Percentiles rank a stretch among this genome's conserved stretches.
Evolutionary conservation across 92 coral and sea anemone genomes (phyloP).

Genomic region (Pocillopora meandrina): DNA sequence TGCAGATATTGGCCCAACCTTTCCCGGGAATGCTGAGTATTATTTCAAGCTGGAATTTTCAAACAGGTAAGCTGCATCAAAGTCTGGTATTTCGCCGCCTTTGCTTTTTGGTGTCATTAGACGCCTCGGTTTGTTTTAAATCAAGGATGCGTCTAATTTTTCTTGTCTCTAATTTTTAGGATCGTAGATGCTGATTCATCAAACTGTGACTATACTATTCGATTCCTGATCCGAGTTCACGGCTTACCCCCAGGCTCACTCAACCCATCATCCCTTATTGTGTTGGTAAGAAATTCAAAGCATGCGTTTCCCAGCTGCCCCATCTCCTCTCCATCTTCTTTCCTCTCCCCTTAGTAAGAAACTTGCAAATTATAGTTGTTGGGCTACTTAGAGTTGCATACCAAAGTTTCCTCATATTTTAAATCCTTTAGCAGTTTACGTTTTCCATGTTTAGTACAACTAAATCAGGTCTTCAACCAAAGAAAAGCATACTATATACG

Average conservation of each 20-base stretch:
- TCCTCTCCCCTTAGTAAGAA: neutral
- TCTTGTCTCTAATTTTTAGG: slow-evolving; percentile 28
- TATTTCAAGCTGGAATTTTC: slow-evolving; percentile 95
- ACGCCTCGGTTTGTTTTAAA: too few relatives aligned
- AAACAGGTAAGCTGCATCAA: slow-evolving; percentile 62
- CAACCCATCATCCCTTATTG: slow-evolving; percentile 83
- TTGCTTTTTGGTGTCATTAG: too few relatives aligned
- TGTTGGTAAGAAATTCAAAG: slow-evolving; percentile 49
- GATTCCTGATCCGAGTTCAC: slow-evolving; percentile 79
- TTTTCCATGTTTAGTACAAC: too few relatives aligned
- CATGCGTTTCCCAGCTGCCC: too few relatives aligned
- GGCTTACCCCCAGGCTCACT: slow-evolving; percentile 89
- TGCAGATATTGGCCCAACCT: slow-evolving; percentile 81
- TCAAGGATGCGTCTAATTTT: neutral
- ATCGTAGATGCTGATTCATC: slow-evolving; percentile 60
- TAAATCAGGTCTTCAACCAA: too few relatives aligned
- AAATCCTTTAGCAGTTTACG: too few relatives aligned
- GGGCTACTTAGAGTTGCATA: too few relatives aligned
- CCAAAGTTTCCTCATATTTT: too few relatives aligned
- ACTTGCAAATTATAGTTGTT: too few relatives aligned
- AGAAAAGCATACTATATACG: too few relatives aligned
- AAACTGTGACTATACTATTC: slow-evolving; percentile 77
- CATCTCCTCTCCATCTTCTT: neutral
- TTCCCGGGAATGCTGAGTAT: slow-evolving; percentile 88
- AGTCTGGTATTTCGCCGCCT: too few relatives aligned